Conservation (phyloP, 2,888 invertebrate species). For the Hetaerina titia region DNA sequence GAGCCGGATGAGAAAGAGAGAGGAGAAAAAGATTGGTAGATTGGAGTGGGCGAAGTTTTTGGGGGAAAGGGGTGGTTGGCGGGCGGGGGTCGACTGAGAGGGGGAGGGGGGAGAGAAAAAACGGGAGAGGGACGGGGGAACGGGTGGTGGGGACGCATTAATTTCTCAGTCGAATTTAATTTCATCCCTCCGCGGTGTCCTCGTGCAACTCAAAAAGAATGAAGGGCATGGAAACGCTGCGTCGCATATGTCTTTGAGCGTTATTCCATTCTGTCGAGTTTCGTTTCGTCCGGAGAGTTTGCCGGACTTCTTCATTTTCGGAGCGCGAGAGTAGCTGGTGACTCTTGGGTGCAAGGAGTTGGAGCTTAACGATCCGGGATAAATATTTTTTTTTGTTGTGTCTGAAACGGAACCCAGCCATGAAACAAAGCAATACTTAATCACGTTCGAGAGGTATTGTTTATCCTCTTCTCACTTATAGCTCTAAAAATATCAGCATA, state of each 20-base stretch:
- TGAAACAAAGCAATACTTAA: background rate
- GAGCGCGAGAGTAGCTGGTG: background rate
- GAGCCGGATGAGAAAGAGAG: background rate
- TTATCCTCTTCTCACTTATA: background rate
- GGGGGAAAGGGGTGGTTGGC: background rate
- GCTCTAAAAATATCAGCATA: background rate
- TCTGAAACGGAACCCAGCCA: background rate
- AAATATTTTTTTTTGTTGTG: background rate
- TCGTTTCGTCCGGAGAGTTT: background rate
- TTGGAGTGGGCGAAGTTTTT: background rate
- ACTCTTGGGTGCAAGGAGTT: background rate
- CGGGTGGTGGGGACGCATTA: background rate
- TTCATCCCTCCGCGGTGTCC: background rate
- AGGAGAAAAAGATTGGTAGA: background rate
- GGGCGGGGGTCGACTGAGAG: background rate
- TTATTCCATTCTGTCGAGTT: background rate
- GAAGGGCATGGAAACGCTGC: background rate
- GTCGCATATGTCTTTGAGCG: background rate
- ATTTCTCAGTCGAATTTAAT: background rate
- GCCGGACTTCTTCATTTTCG: background rate
- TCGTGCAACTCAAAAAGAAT: background rate
- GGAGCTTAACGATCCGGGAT: background rate
- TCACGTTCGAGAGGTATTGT: background rate
- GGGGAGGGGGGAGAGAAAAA: background rate
- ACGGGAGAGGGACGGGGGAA: background rate